Evolutionary conservation across 2,113 vertebrate genomes (phyloP).

Genomic region (Ageneiosus marmoratus): DNA sequence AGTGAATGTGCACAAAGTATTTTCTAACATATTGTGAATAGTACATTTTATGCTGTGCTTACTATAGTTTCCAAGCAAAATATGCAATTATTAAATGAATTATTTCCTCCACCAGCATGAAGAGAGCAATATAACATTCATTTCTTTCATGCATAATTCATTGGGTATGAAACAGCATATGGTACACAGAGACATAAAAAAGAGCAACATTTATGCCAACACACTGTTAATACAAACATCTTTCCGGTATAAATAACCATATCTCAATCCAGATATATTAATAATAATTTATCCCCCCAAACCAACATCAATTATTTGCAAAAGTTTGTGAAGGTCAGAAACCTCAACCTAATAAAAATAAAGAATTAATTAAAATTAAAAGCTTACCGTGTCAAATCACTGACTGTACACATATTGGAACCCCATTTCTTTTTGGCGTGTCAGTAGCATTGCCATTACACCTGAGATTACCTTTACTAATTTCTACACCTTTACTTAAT

Average conservation of each 20-base stretch:
- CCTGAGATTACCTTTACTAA: not conserved
- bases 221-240: not conserved
- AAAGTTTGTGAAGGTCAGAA: not conserved
- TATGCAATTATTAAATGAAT: not conserved
- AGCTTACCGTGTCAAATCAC: conserved; percentile 20
- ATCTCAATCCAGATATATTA: not conserved
- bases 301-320: not conserved
- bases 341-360: not conserved
- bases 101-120: not conserved
- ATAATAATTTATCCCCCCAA: too few species aligned
- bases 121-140: not conserved
- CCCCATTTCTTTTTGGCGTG: not conserved
- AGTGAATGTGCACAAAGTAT: not conserved
- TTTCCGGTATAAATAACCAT: not conserved
- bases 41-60: not conserved
- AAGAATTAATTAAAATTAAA: not conserved
- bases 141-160: conserved; percentile 30
- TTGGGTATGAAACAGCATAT: conserved; percentile 14
- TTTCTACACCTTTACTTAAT: not conserved
- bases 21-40: not conserved
- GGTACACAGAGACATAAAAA: conserved; percentile 21
- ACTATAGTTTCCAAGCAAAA: not conserved
- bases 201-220: not conserved
- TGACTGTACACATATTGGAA: not conserved
- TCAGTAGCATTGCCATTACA: not conserved